Evolutionary conservation across 1,140 invertebrate genomes (phyloP).

Genomic region (Drosophila simulans): DNA sequence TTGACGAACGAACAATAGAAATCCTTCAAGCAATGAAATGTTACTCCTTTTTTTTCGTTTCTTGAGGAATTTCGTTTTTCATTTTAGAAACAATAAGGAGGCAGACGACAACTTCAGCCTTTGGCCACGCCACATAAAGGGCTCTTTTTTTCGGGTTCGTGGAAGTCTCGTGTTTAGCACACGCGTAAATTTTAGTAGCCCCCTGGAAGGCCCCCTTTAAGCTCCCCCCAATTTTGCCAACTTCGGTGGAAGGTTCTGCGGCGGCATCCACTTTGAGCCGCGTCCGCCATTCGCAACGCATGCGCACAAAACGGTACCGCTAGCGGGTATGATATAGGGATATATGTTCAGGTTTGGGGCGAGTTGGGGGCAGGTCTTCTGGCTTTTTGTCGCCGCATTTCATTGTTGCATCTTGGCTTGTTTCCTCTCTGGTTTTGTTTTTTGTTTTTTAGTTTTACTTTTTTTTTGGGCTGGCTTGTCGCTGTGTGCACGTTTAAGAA

Average conservation of each 20-base stretch:
- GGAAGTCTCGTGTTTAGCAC: conserved; percentile 85
- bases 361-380: not conserved
- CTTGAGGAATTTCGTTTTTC: conserved; percentile 71
- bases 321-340: conserved; percentile 67
- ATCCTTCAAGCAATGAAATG: conserved; percentile 68
- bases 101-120: conserved; percentile 47
- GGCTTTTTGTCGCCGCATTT: conserved; percentile 80
- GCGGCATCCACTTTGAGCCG: conserved; percentile 80
- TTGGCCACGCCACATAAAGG: conserved; percentile 71
- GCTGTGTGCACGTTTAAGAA: conserved; percentile 65
- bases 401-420: conserved; percentile 67
- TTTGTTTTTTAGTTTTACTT: not conserved
- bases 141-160: conserved; percentile 64
- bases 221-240: conserved; percentile 10
- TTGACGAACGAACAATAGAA: conserved; percentile 76
- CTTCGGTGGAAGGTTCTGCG: conserved; percentile 27
- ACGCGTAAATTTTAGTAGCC: conserved; percentile 84
- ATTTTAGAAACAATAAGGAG: conserved; percentile 75
- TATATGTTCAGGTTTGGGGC: conserved; percentile 12
- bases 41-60: conserved; percentile 19
- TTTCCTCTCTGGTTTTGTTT: conserved; percentile 12
- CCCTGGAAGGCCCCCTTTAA: conserved; percentile 12
- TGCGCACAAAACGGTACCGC: conserved; percentile 84
- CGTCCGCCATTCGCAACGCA: conserved; percentile 81
- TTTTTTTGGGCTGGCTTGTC: conserved; percentile 18